Percentiles rank a stretch among this genome's conserved stretches.
Evolutionary conservation across 2,113 vertebrate genomes (phyloP).

Genomic region (Notarius lentiginosus): DNA sequence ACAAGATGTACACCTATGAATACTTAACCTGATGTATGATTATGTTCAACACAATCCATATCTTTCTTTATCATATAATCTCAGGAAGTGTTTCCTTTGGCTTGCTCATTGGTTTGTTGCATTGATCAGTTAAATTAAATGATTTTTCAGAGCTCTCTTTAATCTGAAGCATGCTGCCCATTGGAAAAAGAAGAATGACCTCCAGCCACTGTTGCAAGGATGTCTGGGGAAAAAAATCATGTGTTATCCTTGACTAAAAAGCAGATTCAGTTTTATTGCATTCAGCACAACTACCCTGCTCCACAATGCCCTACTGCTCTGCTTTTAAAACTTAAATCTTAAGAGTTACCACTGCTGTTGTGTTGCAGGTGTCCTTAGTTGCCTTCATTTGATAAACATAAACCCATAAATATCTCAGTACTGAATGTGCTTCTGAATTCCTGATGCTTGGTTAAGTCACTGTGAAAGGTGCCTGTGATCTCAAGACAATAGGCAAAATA

Average conservation of each 20-base stretch:
- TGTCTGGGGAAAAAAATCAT: background rate
- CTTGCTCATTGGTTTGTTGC: background rate
- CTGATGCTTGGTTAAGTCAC: constrained; percentile 45
- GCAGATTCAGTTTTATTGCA: background rate
- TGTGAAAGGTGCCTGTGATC: constrained; percentile 44
- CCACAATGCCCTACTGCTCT: background rate
- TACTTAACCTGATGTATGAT: background rate
- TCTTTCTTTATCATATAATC: background rate
- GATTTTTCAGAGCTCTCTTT: background rate
- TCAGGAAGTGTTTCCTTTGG: background rate
- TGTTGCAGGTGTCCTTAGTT: constrained; percentile 8
- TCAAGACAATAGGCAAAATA: constrained; percentile 40
- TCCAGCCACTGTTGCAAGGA: background rate
- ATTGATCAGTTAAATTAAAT: background rate
- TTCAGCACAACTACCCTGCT: background rate
- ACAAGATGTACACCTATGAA: background rate
- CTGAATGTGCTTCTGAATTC: constrained; percentile 36
- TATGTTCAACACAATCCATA: background rate
- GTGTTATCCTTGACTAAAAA: background rate
- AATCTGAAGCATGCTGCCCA: background rate
- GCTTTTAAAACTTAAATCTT: background rate
- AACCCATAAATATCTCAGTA: constrained; percentile 33
- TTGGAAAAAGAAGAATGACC: background rate
- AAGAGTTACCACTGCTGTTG: background rate
- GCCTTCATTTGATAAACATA: constrained; percentile 13